A percentile compares a stretch with the other conserved stretches of the same genome.
phyloP scores from a whole-genome alignment of 2,888 invertebrate genomes.

The Arrhopalites spinosus region DNA sequence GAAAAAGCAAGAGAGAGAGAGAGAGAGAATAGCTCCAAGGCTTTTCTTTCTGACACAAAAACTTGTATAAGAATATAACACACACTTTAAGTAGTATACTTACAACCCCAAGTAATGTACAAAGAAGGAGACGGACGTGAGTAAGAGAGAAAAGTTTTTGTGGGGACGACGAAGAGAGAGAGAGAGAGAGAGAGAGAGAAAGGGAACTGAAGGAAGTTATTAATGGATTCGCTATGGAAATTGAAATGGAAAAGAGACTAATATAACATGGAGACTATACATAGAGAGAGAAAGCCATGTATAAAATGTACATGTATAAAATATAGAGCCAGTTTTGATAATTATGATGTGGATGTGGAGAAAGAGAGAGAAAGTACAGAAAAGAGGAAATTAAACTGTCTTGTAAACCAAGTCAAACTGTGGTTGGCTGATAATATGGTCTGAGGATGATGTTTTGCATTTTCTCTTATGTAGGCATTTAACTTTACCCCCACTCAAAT shows the following conservation, averaged over 20 bases:
- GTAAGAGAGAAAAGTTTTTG: not conserved
- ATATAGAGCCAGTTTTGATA: not conserved
- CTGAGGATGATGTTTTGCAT: too few relatives aligned
- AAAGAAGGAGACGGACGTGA: not conserved
- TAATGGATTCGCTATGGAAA: constrained; percentile 10
- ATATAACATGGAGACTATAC: not conserved
- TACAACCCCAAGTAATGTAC: too few relatives aligned
- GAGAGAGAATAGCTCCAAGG: too few relatives aligned
- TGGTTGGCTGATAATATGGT: not conserved
- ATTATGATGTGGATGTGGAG: not conserved
- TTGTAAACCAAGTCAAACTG: not conserved
- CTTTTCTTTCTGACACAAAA: too few relatives aligned
- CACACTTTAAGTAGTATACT: too few relatives aligned
- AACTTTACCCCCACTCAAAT: too few relatives aligned
- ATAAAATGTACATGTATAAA: too few relatives aligned
- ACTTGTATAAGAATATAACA: too few relatives aligned
- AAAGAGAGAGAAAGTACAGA: not conserved
- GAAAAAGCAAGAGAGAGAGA: too few relatives aligned
- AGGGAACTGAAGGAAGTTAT: not conserved
- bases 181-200: constrained; percentile 7
- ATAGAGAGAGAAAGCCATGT: not conserved
- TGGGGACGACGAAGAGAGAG: not conserved
- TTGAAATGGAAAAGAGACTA: not conserved
- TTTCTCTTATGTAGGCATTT: too few relatives aligned
- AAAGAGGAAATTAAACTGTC: constrained; percentile 10